Evolutionary conservation across 2,113 vertebrate species (phyloP).

Genomic region (Sphyrna mokarran): DNA sequence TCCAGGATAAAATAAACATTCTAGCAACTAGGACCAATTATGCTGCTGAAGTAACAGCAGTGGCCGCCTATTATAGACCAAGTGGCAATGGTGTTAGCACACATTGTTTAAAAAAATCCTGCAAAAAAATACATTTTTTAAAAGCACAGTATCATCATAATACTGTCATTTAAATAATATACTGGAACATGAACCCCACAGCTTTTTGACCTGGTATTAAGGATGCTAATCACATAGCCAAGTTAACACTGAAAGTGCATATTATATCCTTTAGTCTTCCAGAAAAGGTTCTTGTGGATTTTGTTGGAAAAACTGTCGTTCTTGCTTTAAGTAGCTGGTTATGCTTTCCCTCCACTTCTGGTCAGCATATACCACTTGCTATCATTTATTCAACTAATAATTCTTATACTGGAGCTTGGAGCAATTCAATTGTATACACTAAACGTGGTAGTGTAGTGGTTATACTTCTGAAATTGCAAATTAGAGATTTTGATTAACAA

Average conservation of each 20-base stretch:
- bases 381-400: not conserved
- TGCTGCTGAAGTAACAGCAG: too few relatives aligned
- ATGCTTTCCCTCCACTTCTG: not conserved
- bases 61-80: too few relatives aligned
- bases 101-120: too few relatives aligned
- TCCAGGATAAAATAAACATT: too few relatives aligned
- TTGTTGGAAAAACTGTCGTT: not conserved
- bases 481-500: not conserved
- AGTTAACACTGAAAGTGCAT: not conserved
- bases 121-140: too few relatives aligned
- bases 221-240: not conserved
- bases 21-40: too few relatives aligned
- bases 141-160: too few relatives aligned
- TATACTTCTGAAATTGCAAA: not conserved
- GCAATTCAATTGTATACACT: not conserved
- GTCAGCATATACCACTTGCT: not conserved
- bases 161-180: too few relatives aligned
- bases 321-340: not conserved
- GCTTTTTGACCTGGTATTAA: not conserved
- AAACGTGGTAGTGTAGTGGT: not conserved
- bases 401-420: not conserved
- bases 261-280: not conserved
- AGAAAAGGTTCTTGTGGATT: not conserved
- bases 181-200: not conserved
- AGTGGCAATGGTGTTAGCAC: too few relatives aligned